phyloP scores from a whole-genome alignment of 2,797 vertebrate species.

The Falco naumanni region DNA sequence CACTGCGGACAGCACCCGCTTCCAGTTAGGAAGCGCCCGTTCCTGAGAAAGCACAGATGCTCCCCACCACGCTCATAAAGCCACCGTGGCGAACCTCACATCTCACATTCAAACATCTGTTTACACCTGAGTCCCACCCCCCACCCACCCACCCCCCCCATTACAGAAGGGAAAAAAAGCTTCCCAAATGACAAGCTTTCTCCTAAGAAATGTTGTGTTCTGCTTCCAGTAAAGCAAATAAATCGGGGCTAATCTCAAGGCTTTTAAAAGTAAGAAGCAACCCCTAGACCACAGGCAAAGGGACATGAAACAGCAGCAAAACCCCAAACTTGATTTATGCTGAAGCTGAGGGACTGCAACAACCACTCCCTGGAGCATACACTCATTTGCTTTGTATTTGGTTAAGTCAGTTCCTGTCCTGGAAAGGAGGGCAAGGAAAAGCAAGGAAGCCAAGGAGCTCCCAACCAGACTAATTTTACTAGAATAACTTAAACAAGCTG shows the following conservation, averaged over 20 bases:
- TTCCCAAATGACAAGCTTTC: background rate
- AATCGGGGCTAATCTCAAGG: background rate
- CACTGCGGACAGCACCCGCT: background rate
- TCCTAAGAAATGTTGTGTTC: background rate
- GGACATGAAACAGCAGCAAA: background rate
- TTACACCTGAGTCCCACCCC: background rate
- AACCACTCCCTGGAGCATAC: background rate
- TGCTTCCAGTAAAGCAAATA: background rate
- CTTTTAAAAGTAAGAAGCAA: background rate
- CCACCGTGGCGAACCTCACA: accelerated
- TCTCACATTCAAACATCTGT: background rate
- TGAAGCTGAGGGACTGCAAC: background rate
- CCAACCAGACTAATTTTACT: background rate
- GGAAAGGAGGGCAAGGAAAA: background rate
- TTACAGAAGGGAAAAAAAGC: background rate
- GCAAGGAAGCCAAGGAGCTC: background rate
- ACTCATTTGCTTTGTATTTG: background rate
- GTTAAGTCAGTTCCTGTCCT: background rate
- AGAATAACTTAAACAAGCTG: background rate
- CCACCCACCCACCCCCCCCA: background rate
- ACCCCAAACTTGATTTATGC: background rate
- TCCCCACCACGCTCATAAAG: background rate
- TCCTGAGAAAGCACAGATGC: background rate
- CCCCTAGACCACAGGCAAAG: background rate
- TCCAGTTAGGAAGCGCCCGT: background rate